Evolutionary conservation across 2,113 vertebrate species (phyloP).

Genomic region (Epinephelus moara): DNA sequence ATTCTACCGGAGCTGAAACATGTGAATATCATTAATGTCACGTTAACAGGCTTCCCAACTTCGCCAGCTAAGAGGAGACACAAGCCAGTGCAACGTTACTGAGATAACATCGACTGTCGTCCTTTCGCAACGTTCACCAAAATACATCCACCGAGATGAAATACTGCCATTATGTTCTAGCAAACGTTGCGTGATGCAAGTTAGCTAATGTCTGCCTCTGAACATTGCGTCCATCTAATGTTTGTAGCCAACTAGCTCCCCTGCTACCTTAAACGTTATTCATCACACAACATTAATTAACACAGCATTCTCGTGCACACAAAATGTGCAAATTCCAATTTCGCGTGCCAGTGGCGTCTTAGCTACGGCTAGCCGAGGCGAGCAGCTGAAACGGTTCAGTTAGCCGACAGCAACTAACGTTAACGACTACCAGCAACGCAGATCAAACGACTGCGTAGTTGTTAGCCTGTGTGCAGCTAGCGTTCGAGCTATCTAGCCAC

Average conservation of each 20-base stretch:
- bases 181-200: constrained; percentile 17
- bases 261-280: constrained; percentile 39
- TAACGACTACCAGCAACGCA: constrained; percentile 44
- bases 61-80: constrained; percentile 32
- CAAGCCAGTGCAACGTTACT: constrained; percentile 25
- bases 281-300: constrained; percentile 20
- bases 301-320: neutral
- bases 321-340: constrained; percentile 46
- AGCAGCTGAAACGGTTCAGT: constrained; percentile 13
- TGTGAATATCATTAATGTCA: neutral
- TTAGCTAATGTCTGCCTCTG: constrained; percentile 5
- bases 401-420: constrained; percentile 38
- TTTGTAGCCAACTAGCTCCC: constrained; percentile 49
- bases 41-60: constrained; percentile 28
- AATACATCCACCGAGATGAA: neutral
- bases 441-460: constrained; percentile 81
- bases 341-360: constrained; percentile 28
- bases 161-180: neutral
- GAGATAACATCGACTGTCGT: constrained; percentile 23
- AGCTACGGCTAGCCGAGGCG: constrained; percentile 24
- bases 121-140: constrained; percentile 17
- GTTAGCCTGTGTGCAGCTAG: constrained; percentile 74
- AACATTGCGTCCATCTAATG: constrained; percentile 31
- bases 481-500: constrained; percentile 74
- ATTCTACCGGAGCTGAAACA: neutral